Conservation (phyloP, 92 coral and sea anemone genomes). For the Actinernus sp. region DNA sequence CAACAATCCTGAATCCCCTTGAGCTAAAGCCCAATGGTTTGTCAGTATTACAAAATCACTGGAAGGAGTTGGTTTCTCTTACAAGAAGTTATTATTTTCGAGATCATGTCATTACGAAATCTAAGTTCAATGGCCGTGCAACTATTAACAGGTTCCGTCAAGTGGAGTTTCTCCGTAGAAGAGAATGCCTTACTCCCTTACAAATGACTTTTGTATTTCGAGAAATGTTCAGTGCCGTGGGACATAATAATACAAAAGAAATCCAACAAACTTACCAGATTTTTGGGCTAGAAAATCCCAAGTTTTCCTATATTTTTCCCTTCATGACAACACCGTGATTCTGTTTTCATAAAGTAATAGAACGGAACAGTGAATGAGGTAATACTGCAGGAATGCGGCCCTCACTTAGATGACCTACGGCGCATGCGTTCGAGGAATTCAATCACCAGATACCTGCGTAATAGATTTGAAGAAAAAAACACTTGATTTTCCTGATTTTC, state of each 20-base stretch:
- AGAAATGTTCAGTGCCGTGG: not conserved
- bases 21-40: too few species aligned
- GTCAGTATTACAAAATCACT: too few species aligned
- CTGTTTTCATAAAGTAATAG: slow-evolving; percentile 95
- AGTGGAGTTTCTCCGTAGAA: too few species aligned
- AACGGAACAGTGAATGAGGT: slow-evolving; percentile 62
- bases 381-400: slow-evolving; percentile 58
- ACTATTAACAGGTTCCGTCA: slow-evolving; percentile 29
- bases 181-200: too few species aligned
- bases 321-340: slow-evolving; percentile 83
- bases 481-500: not conserved
- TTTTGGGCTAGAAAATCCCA: slow-evolving; percentile 27
- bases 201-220: too few species aligned
- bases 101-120: slow-evolving; percentile 34
- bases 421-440: slow-evolving; percentile 50
- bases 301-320: slow-evolving; percentile 55
- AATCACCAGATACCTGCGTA: not conserved
- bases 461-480: not conserved
- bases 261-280: slow-evolving; percentile 22
- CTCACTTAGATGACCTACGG: slow-evolving; percentile 11
- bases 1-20: too few species aligned
- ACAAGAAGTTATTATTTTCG: not conserved
- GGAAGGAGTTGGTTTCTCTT: too few species aligned
- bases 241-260: too few species aligned
- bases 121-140: slow-evolving; percentile 36